Evolutionary conservation across 2,888 invertebrate species (phyloP), one percentile per base, ranked within the genome.

Genomic region (Apamea epomidion): DNA sequence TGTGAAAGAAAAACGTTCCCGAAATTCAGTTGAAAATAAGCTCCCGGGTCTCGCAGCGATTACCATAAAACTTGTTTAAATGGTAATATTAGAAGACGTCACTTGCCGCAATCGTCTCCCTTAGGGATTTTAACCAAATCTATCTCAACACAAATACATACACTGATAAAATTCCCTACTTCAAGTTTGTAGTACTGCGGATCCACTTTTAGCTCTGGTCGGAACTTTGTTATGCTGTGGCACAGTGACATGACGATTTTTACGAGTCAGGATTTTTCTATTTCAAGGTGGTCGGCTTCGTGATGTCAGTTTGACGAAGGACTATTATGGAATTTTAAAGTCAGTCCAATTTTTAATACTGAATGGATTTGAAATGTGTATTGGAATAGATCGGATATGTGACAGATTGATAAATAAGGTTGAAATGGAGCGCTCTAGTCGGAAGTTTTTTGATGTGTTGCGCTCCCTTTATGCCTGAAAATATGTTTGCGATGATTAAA

Each of bases 41-140:
- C 94, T 96, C 92, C 93, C 92, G 92, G 93, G 93, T 92, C 94
- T 92, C 94, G 90, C 81, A 87, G 91, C 92, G 95, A 97, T 97
- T 97, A 96, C 96, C 97, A 97, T 97, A 97, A 97, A 97, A 97
- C 96, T 96, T 97, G 97, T 97, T 96, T 97, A 97, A 97, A 97
- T 97, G 97, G 96, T 97, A 97, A 97, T 97, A 97, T 97, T 97
- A 96, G 95, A 93, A 94, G 95, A 96, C 94, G 95, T 96, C 96
- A 95, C 94, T 94, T 92, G 93, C 94, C 94, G 91, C 94, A 93
- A 93, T 93, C 93, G 92, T 92, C 91, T 91, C 92, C 92, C 92
- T 89, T 90, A 91, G 91, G 91, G 91, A 91, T 92, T 93, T 93
- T 83, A 88, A 82, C 92, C 91, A 93, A 93, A 94, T 94, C 94